Conservation (phyloP, 2,797 vertebrate species). For the Melanotaenia trifasciata region DNA sequence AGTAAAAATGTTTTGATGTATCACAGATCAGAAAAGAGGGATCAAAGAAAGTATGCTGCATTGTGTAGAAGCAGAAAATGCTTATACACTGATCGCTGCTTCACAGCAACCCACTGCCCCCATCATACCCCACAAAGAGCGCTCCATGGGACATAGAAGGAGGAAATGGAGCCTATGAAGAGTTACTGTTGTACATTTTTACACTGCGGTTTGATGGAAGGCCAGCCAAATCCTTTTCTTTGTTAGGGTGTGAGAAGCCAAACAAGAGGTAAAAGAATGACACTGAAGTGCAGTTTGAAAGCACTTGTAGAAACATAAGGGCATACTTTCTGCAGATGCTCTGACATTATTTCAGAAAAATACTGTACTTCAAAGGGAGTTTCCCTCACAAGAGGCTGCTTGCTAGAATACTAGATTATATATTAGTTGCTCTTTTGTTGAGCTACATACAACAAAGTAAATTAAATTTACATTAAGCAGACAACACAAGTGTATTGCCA, state of each 20-base stretch:
- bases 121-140: conserved; percentile 26
- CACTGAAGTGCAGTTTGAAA: conserved; percentile 26
- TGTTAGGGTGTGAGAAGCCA: conserved; percentile 39
- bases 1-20: conserved; percentile 28
- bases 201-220: conserved; percentile 62
- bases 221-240: conserved; percentile 41
- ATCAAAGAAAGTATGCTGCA: conserved; percentile 42
- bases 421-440: conserved; percentile 4
- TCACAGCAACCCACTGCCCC: conserved; percentile 41
- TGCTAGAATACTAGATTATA: neutral
- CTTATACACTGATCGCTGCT: conserved; percentile 17
- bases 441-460: neutral
- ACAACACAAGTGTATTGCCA: neutral
- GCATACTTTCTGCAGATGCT: conserved; percentile 33
- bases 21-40: conserved; percentile 10
- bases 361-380: neutral
- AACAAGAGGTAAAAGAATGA: conserved; percentile 25
- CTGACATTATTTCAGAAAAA: conserved; percentile 21
- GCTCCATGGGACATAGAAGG: conserved; percentile 37
- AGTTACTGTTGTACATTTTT: conserved; percentile 69
- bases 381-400: conserved; percentile 15
- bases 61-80: conserved; percentile 9
- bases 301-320: conserved; percentile 24
- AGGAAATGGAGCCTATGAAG: conserved; percentile 54
- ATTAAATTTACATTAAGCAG: neutral